phyloP scores from a whole-genome alignment of 2,797 vertebrate genomes.

The Malacoraja senta region DNA sequence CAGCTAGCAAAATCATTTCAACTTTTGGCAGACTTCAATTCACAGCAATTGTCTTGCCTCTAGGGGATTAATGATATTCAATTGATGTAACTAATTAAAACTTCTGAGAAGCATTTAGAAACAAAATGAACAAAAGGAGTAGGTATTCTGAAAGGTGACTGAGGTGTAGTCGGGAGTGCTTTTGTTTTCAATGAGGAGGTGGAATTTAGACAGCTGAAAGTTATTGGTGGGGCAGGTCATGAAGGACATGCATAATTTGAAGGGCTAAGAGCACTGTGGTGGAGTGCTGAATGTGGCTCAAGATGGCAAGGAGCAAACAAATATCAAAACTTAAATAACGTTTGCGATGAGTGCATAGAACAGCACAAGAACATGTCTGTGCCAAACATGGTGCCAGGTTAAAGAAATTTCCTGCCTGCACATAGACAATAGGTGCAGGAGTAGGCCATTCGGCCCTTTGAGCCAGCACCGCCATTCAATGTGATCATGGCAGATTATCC shows the following conservation, averaged over 20 bases:
- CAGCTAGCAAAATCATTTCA: not conserved
- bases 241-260: not conserved
- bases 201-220: not conserved
- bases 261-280: not conserved
- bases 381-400: too few species aligned
- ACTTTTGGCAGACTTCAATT: not conserved
- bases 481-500: too few species aligned
- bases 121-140: not conserved
- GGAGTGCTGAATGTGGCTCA: not conserved
- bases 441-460: too few species aligned
- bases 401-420: too few species aligned
- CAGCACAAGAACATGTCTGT: too few species aligned
- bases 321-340: not conserved
- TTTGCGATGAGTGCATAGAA: not conserved
- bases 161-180: not conserved
- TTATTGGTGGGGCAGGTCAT: not conserved
- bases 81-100: not conserved
- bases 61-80: not conserved
- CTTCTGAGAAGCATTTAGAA: not conserved
- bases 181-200: not conserved
- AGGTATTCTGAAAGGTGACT: not conserved
- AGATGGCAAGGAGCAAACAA: not conserved
- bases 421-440: too few species aligned
- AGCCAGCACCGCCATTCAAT: too few species aligned
- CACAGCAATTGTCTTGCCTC: too few species aligned